A percentile compares a stretch with the other conserved stretches of the same genome.
These are phyloP conservation scores for Kuschelorhynchus macadamiae DNA, from an alignment of 2,888 invertebrate genomes.

Conservation along the genomic window DNA sequence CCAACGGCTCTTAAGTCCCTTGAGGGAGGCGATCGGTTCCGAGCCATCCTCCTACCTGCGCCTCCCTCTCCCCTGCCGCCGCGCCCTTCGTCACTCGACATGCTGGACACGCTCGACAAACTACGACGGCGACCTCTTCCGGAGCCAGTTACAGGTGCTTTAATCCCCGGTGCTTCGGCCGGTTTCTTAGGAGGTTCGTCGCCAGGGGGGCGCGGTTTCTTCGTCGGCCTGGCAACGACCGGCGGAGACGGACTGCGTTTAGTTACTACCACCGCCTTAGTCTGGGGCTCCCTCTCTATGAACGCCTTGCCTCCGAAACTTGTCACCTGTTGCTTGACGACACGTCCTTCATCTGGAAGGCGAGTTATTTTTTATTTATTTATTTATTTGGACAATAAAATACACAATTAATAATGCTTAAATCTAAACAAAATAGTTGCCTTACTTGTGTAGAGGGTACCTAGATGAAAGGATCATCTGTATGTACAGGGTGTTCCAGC, in stretches of 20 bases:
- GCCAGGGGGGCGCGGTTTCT: conserved; percentile 51
- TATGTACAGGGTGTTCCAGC: too few species aligned
- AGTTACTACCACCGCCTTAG: conserved; percentile 61
- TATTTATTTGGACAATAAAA: too few species aligned
- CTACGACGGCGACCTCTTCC: conserved; percentile 63
- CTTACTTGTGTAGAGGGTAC: too few species aligned
- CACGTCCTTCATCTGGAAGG: conserved; percentile 30
- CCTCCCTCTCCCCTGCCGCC: neutral
- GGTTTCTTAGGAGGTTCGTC: too few species aligned
- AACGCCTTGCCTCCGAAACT: conserved; percentile 48
- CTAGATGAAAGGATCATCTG: too few species aligned
- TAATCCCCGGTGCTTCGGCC: too few species aligned
- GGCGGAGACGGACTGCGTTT: conserved; percentile 73
- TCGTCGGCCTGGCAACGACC: conserved; percentile 69
- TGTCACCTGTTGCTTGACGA: conserved; percentile 3
- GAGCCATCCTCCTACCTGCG: conserved; percentile 14
- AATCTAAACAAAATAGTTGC: too few species aligned
- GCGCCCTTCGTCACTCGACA: conserved; percentile 65
- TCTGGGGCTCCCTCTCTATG: conserved; percentile 46
- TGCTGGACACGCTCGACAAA: conserved; percentile 71
- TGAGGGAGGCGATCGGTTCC: conserved; percentile 8
- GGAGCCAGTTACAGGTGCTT: neutral
- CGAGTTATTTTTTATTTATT: too few species aligned
- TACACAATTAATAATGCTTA: too few species aligned
- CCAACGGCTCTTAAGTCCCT: conserved; percentile 1